These are phyloP conservation scores for Sebastes glaucus DNA, from an alignment of 2,797 vertebrate genomes.

Conservation along the genomic window DNA sequence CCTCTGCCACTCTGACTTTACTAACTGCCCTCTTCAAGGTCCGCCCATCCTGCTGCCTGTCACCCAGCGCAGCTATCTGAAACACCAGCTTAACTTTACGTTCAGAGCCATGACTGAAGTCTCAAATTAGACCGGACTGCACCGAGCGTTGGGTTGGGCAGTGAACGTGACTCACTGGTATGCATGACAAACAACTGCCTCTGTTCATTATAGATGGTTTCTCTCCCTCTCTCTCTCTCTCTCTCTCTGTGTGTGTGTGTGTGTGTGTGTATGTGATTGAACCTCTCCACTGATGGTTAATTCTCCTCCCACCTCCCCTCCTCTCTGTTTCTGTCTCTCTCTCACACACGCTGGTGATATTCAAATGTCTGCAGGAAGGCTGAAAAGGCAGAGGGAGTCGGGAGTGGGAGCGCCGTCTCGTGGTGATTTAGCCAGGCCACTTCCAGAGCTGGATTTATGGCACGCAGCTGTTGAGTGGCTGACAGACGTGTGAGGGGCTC, in stretches of 20 bases:
- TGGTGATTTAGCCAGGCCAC: conserved; percentile 61
- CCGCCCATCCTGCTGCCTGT: conserved; percentile 22
- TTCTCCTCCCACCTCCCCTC: not conserved
- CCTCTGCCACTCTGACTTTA: conserved; percentile 18
- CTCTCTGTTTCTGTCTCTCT: not conserved
- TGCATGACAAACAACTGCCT: conserved; percentile 43
- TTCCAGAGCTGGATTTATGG: conserved; percentile 82
- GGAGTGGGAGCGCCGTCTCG: conserved; percentile 69
- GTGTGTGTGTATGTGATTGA: not conserved
- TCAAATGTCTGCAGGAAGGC: conserved; percentile 40
- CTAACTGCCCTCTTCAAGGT: conserved; percentile 24
- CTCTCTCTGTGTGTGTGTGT: not conserved
- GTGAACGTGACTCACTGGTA: conserved; percentile 60
- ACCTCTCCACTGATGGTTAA: conserved; percentile 19
- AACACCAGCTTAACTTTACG: conserved; percentile 31
- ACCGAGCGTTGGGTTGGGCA: conserved; percentile 21
- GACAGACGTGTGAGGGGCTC: conserved; percentile 78
- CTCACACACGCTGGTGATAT: conserved; percentile 9
- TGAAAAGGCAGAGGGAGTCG: conserved; percentile 28
- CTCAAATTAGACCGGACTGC: conserved; percentile 60
- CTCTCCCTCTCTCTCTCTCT: not conserved
- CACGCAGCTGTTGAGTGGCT: conserved; percentile 86
- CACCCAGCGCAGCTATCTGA: conserved; percentile 24
- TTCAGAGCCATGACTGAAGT: conserved; percentile 48
- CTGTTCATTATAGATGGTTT: conserved; percentile 22